phyloP scores from a whole-genome alignment of 2,797 vertebrate genomes.

The Cossypha polioptera region DNA sequence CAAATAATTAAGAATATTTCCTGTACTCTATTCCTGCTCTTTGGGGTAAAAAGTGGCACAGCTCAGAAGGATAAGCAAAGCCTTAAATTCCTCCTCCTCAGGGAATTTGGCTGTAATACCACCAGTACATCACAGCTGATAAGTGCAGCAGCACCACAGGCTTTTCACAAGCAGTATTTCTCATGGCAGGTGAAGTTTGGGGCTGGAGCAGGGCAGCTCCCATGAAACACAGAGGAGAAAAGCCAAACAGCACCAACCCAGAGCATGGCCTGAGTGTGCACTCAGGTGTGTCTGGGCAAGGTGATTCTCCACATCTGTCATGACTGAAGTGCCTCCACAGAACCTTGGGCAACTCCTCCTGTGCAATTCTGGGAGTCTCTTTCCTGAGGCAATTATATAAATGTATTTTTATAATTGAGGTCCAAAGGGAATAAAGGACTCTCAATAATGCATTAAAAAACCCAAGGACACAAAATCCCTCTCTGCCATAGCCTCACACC shows the following conservation, averaged over 20 bases:
- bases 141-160: neutral
- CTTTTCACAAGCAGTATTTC: neutral
- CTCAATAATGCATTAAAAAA: slow-evolving; percentile 36
- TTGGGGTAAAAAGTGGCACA: neutral
- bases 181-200: neutral
- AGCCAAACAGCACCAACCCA: neutral
- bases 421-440: slow-evolving; percentile 55
- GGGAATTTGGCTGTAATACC: neutral
- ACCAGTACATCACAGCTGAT: neutral
- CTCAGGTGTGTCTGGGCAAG: neutral
- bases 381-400: slow-evolving; percentile 39
- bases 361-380: neutral
- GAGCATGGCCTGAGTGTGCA: neutral
- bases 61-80: neutral
- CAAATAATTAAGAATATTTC: neutral
- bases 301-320: neutral
- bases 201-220: neutral
- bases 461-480: slow-evolving; percentile 42
- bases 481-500: slow-evolving; percentile 26
- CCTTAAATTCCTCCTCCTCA: neutral
- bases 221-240: neutral
- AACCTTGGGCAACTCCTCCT: slow-evolving; percentile 4
- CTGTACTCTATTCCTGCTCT: neutral
- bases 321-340: neutral
- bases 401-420: slow-evolving; percentile 58